A percentile compares a stretch with the other conserved stretches of the same genome.
These are phyloP conservation scores for Thunnus maccoyii DNA, from an alignment of 2,113 vertebrate genomes.

Conservation along the genomic window DNA sequence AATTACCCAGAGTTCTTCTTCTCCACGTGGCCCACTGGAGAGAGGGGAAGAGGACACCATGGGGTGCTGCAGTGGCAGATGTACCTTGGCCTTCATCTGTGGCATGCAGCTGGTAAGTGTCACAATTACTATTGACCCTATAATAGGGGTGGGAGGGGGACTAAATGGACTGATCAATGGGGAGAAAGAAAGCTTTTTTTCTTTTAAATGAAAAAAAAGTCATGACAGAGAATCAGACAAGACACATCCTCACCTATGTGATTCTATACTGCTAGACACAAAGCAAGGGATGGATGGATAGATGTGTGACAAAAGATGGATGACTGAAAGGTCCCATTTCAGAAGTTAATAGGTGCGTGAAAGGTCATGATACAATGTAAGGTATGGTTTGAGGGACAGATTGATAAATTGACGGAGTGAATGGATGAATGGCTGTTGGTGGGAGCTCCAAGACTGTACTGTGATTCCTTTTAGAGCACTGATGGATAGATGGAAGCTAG, in stretches of 20 bases:
- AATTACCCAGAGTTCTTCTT: constrained; percentile 77
- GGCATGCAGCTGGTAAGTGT: constrained; percentile 97
- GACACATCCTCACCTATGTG: not conserved
- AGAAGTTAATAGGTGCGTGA: constrained; percentile 61
- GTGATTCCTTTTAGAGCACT: constrained; percentile 31
- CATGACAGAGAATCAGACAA: constrained; percentile 5
- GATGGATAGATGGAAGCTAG: constrained; percentile 42
- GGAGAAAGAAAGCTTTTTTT: not conserved
- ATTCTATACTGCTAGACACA: not conserved
- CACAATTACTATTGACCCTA: constrained; percentile 45
- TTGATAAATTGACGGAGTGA: constrained; percentile 38
- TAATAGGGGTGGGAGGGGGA: not conserved
- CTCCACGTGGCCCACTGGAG: constrained; percentile 82
- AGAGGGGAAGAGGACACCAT: constrained; percentile 86
- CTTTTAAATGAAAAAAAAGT: constrained; percentile 7
- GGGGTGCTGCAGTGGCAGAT: constrained; percentile 97
- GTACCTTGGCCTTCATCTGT: constrained; percentile 95
- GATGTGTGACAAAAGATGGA: constrained; percentile 1
- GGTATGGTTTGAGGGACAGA: constrained; percentile 30
- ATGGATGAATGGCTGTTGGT: constrained; percentile 44
- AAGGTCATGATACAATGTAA: constrained; percentile 56
- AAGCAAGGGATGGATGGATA: not conserved
- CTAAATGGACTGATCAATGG: constrained; percentile 4
- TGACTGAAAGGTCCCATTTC: constrained; percentile 55
- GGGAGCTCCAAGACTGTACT: constrained; percentile 2